Conservation (phyloP, 37 sponge, comb jelly and placozoan genomes). For the Hexactinellida sp. region DNA sequence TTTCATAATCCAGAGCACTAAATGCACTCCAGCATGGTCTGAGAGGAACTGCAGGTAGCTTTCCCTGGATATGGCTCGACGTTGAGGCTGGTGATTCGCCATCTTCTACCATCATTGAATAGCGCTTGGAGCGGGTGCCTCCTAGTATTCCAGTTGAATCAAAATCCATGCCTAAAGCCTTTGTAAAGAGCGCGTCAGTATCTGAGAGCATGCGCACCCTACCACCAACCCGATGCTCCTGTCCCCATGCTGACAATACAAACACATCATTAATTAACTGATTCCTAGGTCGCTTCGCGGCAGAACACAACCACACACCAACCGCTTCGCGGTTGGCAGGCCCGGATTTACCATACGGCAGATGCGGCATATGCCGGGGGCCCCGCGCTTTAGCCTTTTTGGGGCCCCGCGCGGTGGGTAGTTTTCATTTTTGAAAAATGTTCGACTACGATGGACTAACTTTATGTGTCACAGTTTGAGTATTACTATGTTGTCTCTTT, state of each 20-base stretch:
- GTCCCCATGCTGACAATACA: constrained; percentile 90
- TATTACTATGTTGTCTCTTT: too few relatives aligned
- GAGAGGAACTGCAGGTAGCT: constrained; percentile 39
- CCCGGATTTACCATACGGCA: too few relatives aligned
- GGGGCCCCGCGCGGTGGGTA: too few relatives aligned
- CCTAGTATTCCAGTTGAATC: constrained; percentile 50
- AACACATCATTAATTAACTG: constrained; percentile 89
- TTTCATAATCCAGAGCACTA: too few relatives aligned
- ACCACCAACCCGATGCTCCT: constrained; percentile 32
- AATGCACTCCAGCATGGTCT: not conserved
- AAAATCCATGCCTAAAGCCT: constrained; percentile 56
- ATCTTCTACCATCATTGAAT: constrained; percentile 65
- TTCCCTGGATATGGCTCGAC: constrained; percentile 72
- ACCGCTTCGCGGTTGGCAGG: too few relatives aligned
- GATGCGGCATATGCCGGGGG: too few relatives aligned
- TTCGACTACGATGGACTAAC: too few relatives aligned
- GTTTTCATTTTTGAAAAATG: too few relatives aligned
- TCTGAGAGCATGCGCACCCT: constrained; percentile 83
- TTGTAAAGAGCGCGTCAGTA: constrained; percentile 46
- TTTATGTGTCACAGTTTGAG: too few relatives aligned
- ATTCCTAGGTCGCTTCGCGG: too few relatives aligned
- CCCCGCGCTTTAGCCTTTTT: too few relatives aligned
- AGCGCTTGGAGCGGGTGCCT: constrained; percentile 42
- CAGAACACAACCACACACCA: too few relatives aligned
- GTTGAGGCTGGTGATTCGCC: constrained; percentile 42